A percentile compares a stretch with the other conserved stretches of the same genome.
phyloP scores from a whole-genome alignment of 2,113 vertebrate species.

The Nesogale talazaci region DNA sequence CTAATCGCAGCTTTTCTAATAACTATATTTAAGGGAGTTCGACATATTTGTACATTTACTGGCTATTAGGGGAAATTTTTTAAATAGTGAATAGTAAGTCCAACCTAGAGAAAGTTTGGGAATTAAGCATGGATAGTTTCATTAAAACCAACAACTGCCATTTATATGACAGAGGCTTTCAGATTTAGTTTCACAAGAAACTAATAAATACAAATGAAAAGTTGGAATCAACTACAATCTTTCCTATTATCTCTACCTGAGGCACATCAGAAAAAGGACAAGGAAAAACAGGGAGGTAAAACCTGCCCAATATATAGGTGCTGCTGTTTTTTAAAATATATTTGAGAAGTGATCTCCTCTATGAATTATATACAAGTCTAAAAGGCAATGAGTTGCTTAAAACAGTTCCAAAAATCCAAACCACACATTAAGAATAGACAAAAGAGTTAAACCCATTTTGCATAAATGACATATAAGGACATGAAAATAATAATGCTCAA shows the following conservation, averaged over 20 bases:
- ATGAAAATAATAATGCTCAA: no score
- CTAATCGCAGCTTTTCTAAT: slow-evolving; percentile 9
- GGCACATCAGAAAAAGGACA: neutral
- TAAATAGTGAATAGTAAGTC: neutral
- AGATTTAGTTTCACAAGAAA: neutral
- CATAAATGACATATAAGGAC: no score
- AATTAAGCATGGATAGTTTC: neutral
- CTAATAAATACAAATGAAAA: neutral
- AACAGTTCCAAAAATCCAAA: no score
- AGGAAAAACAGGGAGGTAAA: neutral
- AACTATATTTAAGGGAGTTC: neutral
- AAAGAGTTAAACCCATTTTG: no score
- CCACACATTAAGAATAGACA: no score
- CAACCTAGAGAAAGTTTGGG: neutral
- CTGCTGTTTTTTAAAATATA: no score
- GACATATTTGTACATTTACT: neutral
- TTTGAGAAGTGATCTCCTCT: no score
- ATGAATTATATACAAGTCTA: no score
- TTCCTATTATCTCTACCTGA: neutral
- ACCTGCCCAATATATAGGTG: no score
- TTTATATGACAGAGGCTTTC: neutral
- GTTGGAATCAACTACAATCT: no score
- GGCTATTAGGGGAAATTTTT: neutral
- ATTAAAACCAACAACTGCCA: neutral
- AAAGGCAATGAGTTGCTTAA: no score